Evolutionary conservation across 2,113 vertebrate species (phyloP), one percentile per base, ranked within the genome.

Genomic region (Lepidothrix coronata): DNA sequence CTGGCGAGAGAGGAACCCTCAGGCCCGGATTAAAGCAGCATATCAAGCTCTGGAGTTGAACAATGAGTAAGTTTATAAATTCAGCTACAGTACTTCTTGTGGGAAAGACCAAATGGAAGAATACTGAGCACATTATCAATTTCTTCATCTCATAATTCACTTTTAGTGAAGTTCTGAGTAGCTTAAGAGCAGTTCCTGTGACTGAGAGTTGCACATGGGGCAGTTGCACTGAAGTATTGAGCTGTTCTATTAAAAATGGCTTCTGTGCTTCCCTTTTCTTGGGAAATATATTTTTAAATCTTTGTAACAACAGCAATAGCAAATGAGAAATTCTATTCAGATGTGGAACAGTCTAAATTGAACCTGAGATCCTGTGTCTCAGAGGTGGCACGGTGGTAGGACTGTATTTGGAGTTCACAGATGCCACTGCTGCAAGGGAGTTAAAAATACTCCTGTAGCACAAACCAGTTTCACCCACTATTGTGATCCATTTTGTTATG

Each of bases 1-100:
- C 6, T 99, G 99, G 99, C 97, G 99, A 61, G 99, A 99, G 97
- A 99, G 99, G 97, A 99, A 99, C 97, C 99, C 99, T 68, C 99
- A 99, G 91, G 99, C 99, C 94, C 98, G 99, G 93, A 99, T 99
- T 93, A 99, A 99, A 98, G 99, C 99, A 95, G 99, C 99, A 1
- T 98, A 99, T 92, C 99, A 99, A 98, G 99, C 99, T 86, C 98
- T 99, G 54, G 99, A 99, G 96, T 91, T 99, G 95, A 99, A 99
- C 97, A 99, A 99, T n/a, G 99, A 99, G 99, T 99, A 97, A 99
- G 99, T 99, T 65, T 58, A 22, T 22, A 19, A 67, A 10, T 59
- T 86, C 88, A 71, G 13, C 89, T 90, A 83, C 55, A 62, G 20
- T 43, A 6, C 46, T 80, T 77, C 59, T 48, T 8, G 9, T 28